Conservation (phyloP, 2,113 vertebrate species). For the Crotalus helleri region DNA sequence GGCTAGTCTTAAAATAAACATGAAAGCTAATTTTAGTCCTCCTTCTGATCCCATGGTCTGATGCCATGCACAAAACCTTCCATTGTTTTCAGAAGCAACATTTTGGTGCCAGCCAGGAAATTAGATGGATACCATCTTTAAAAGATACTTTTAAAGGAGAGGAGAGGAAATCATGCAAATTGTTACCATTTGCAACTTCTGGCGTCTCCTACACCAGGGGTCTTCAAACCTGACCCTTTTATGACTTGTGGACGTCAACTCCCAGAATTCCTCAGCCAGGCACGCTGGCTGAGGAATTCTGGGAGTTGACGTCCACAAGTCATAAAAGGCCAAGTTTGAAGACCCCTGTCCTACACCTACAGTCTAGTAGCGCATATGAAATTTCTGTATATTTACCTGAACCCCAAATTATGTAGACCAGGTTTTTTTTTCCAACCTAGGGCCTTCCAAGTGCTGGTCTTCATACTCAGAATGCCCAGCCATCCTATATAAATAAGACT, state of each 20-base stretch:
- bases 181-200: neutral
- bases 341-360: too few relatives aligned
- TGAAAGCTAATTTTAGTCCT: slow-evolving; percentile 51
- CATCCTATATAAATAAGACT: neutral
- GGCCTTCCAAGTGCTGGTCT: neutral
- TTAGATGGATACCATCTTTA: neutral
- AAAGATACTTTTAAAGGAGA: neutral
- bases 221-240: too few relatives aligned
- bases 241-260: too few relatives aligned
- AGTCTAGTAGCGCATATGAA: neutral
- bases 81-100: slow-evolving; percentile 10
- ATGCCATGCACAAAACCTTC: neutral
- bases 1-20: slow-evolving; percentile 27
- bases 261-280: too few relatives aligned
- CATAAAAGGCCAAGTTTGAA: too few relatives aligned
- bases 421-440: neutral
- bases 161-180: neutral
- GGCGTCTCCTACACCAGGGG: neutral
- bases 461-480: neutral
- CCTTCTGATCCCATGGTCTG: slow-evolving; percentile 17
- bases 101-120: slow-evolving; percentile 2
- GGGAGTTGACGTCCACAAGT: too few relatives aligned
- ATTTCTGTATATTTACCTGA: neutral
- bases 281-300: too few relatives aligned
- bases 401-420: neutral